Conservation (phyloP, 1,140 invertebrate species). For the Pseudobourletiella spinata region DNA sequence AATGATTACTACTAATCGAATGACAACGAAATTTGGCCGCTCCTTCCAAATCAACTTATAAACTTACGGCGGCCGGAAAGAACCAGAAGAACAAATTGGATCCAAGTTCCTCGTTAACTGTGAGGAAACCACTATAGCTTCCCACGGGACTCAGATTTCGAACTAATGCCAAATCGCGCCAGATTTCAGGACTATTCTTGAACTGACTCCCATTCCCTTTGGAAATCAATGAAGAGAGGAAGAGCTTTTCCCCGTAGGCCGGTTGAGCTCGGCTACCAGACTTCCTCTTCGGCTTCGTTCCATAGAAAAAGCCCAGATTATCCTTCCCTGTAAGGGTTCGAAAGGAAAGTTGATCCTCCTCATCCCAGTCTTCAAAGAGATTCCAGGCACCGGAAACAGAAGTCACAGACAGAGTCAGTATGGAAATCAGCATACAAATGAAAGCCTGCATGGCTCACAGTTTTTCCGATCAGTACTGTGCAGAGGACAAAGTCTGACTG, state of each 20-base stretch:
- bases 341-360: too few relatives aligned
- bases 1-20: not conserved
- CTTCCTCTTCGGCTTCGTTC: too few relatives aligned
- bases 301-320: too few relatives aligned
- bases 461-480: too few relatives aligned
- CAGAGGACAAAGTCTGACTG: too few relatives aligned
- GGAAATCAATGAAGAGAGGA: conserved; percentile 47
- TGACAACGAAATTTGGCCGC: not conserved
- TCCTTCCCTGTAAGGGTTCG: too few relatives aligned
- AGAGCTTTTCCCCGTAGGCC: conserved; percentile 43
- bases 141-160: conserved; percentile 37
- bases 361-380: too few relatives aligned
- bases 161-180: conserved; percentile 38
- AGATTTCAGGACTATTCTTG: conserved; percentile 16
- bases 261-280: too few relatives aligned
- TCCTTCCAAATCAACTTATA: not conserved
- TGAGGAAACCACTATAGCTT: conserved; percentile 61
- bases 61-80: conserved; percentile 57
- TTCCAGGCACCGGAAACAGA: too few relatives aligned
- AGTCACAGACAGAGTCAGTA: too few relatives aligned
- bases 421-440: too few relatives aligned
- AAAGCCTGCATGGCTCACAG: too few relatives aligned
- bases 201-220: conserved; percentile 36
- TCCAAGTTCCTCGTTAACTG: conserved; percentile 63
- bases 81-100: conserved; percentile 87